Evolutionary conservation across 1,140 invertebrate genomes (phyloP).

Genomic region (Heterodera schachtii): DNA sequence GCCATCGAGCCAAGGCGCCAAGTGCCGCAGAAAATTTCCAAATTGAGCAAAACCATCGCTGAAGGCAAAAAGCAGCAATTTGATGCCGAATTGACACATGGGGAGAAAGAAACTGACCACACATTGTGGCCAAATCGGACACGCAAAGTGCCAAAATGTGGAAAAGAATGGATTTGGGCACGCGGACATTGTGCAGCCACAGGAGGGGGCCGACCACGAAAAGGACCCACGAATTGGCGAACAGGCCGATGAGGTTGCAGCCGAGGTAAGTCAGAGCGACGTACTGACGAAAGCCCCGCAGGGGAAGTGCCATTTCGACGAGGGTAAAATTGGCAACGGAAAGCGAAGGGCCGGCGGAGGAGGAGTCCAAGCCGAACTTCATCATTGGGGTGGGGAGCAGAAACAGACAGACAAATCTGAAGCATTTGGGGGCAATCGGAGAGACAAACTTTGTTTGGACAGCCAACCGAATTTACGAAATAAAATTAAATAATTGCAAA

Average conservation of each 20-base stretch:
- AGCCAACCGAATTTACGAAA: no score
- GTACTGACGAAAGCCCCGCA: slow-evolving; percentile 57
- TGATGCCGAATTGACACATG: background rate
- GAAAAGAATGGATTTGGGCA: slow-evolving; percentile 63
- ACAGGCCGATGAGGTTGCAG: slow-evolving; percentile 60
- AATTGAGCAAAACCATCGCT: slow-evolving; percentile 62
- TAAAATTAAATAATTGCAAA: no score
- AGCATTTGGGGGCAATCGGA: no score
- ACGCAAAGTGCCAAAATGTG: slow-evolving; percentile 61
- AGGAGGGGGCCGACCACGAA: slow-evolving; percentile 60
- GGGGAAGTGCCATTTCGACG: slow-evolving; percentile 10
- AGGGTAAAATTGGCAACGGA: background rate
- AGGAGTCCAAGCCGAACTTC: background rate
- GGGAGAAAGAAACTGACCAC: slow-evolving; percentile 41
- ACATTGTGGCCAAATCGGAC: slow-evolving; percentile 63
- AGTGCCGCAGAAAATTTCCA: slow-evolving; percentile 59
- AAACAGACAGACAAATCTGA: background rate
- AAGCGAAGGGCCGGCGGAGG: background rate
- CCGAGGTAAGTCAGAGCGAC: slow-evolving; percentile 60
- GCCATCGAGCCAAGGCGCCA: slow-evolving; percentile 52
- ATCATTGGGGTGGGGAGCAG: background rate
- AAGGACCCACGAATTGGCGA: slow-evolving; percentile 60
- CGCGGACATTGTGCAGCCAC: slow-evolving; percentile 38
- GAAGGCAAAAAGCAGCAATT: slow-evolving; percentile 12
- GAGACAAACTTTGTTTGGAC: no score